A percentile compares a stretch with the other conserved stretches of the same genome.
Conservation (phyloP, 2,888 invertebrate species). For the Biston stratarius region DNA sequence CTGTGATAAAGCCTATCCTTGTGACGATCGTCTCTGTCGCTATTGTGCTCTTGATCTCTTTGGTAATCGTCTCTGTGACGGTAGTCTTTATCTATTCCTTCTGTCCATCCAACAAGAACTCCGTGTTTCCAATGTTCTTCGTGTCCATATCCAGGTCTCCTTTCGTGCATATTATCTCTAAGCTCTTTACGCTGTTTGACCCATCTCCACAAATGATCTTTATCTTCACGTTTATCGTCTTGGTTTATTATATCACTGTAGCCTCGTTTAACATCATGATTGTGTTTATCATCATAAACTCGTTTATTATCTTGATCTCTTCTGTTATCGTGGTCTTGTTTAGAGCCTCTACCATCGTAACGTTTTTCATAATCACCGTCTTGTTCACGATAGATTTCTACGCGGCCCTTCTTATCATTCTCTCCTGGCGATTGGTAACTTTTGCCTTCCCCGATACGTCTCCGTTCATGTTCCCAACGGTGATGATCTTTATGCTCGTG, state of each 20-base stretch:
- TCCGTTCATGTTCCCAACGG: neutral
- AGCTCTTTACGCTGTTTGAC: neutral
- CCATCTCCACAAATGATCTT: slow-evolving; percentile 10
- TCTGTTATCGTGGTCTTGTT: neutral
- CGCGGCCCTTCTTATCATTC: neutral
- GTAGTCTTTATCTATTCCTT: slow-evolving; percentile 12
- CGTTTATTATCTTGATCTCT: neutral
- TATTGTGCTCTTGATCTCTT: neutral
- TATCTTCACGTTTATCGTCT: slow-evolving; percentile 6
- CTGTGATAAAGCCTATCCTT: neutral
- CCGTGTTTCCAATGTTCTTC: slow-evolving; percentile 29
- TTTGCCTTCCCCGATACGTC: neutral
- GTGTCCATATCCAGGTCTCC: neutral
- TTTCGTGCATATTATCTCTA: neutral
- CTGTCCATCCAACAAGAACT: slow-evolving; percentile 19
- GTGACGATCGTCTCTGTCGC: neutral
- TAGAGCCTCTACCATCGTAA: neutral
- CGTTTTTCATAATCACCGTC: neutral
- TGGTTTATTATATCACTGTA: slow-evolving; percentile 19
- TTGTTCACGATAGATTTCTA: neutral
- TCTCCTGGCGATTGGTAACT: neutral
- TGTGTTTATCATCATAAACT: neutral
- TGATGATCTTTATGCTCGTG: slow-evolving; percentile 2
- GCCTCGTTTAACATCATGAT: slow-evolving; percentile 8
- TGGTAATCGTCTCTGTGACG: neutral